These are phyloP conservation scores for Hyperoodon ampullatus DNA, from an alignment of 2,113 vertebrate genomes.

Conservation along the genomic window DNA sequence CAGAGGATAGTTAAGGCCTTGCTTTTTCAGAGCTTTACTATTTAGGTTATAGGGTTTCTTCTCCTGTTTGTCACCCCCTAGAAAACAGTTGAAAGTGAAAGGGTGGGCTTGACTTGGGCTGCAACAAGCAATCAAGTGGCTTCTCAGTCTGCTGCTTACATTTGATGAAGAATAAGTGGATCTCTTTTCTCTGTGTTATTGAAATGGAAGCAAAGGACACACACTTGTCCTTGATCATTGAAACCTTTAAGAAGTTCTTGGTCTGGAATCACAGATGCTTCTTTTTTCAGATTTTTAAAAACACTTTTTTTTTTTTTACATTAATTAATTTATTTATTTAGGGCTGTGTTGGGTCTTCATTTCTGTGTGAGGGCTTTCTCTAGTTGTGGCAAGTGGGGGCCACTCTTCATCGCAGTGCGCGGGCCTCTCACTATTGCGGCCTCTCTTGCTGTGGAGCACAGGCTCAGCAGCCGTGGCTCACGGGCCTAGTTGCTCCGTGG, in stretches of 20 bases:
- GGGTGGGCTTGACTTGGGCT: neutral
- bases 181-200: conserved; percentile 27
- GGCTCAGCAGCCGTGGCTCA: too few species aligned
- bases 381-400: too few species aligned
- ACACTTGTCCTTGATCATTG: neutral
- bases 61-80: neutral
- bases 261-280: neutral
- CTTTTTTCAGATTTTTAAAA: too few species aligned
- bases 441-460: too few species aligned
- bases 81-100: neutral
- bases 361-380: too few species aligned
- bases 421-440: too few species aligned
- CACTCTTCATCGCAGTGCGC: too few species aligned
- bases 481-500: too few species aligned
- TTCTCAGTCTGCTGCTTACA: neutral
- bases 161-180: neutral
- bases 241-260: conserved; percentile 20
- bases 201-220: neutral
- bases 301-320: too few species aligned
- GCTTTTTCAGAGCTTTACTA: neutral
- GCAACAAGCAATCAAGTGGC: neutral
- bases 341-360: too few species aligned
- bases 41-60: neutral
- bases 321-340: too few species aligned
- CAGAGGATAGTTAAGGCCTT: neutral